Conservation (phyloP, 2,888 invertebrate species). For the Scaptomyza reducta region DNA sequence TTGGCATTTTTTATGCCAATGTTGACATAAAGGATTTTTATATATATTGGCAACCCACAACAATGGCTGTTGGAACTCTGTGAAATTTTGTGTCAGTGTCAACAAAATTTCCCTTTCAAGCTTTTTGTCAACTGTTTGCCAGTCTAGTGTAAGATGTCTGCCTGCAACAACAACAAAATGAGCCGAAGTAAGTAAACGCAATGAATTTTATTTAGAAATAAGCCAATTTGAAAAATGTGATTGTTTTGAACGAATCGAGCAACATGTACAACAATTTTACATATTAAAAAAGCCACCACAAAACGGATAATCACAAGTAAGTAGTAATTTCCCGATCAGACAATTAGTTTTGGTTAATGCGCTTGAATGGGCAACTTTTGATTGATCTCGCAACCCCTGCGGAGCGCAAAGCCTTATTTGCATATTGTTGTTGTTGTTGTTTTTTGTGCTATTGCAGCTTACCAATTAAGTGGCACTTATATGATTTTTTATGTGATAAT, state of each 20-base stretch:
- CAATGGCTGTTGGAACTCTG: neutral
- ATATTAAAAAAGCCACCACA: neutral
- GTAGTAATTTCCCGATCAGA: neutral
- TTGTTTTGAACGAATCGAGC: too few species aligned
- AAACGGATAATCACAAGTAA: neutral
- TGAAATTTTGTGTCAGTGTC: neutral
- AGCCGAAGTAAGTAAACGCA: constrained; percentile 29
- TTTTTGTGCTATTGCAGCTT: constrained; percentile 5
- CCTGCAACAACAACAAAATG: neutral
- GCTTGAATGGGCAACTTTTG: constrained; percentile 41
- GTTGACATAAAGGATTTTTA: neutral
- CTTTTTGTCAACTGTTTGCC: neutral
- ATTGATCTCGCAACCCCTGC: constrained; percentile 51
- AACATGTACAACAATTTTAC: neutral
- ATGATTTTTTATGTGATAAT: constrained; percentile 43
- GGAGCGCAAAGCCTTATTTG: constrained; percentile 29
- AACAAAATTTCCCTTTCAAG: too few species aligned
- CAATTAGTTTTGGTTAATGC: constrained; percentile 37
- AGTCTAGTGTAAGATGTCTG: constrained; percentile 15
- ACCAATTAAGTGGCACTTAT: constrained; percentile 1
- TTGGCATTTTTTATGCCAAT: neutral
- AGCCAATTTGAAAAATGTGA: too few species aligned
- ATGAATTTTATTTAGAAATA: neutral
- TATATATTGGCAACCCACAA: neutral
- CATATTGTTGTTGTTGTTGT: constrained; percentile 40